A percentile compares a stretch with the other conserved stretches of the same genome.
Conservation (phyloP, 1,140 invertebrate species). For the Ganaspis sp. region DNA sequence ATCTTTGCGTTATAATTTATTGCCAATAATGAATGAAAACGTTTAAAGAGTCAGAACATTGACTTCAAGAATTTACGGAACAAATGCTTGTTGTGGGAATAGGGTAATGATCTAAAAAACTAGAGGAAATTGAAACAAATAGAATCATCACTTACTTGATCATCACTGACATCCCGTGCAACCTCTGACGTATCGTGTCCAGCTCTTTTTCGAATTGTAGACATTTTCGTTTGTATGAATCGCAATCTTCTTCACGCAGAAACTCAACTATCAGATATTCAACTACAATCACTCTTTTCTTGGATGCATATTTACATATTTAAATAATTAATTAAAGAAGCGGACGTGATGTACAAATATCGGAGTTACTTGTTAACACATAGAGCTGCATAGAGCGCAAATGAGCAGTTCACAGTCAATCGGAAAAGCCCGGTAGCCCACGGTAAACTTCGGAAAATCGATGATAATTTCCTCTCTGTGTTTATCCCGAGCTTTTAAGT, state of each 20-base stretch:
- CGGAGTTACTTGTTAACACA: conserved; percentile 27
- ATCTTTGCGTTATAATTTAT: background rate
- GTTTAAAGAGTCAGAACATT: background rate
- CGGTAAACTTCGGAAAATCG: conserved; percentile 30
- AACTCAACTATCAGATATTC: background rate
- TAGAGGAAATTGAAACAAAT: background rate
- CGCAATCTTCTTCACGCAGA: background rate
- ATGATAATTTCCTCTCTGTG: background rate
- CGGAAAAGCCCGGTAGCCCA: conserved; percentile 11
- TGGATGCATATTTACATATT: conserved; percentile 7
- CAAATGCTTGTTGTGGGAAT: background rate
- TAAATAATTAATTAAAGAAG: conserved; percentile 27
- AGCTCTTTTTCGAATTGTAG: conserved; percentile 25
- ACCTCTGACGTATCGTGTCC: background rate
- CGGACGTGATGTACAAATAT: conserved; percentile 22
- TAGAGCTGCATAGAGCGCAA: conserved; percentile 13
- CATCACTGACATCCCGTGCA: conserved; percentile 29
- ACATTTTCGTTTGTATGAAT: background rate
- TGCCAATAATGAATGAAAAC: conserved; percentile 5
- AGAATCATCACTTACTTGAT: background rate
- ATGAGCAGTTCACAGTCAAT: background rate
- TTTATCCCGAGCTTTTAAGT: too few relatives aligned
- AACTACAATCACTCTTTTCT: conserved; percentile 4
- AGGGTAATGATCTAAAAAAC: background rate
- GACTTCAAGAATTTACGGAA: background rate